Evolutionary conservation across 2,888 invertebrate species (phyloP).

Genomic region (Drosophila nigritarsus): DNA sequence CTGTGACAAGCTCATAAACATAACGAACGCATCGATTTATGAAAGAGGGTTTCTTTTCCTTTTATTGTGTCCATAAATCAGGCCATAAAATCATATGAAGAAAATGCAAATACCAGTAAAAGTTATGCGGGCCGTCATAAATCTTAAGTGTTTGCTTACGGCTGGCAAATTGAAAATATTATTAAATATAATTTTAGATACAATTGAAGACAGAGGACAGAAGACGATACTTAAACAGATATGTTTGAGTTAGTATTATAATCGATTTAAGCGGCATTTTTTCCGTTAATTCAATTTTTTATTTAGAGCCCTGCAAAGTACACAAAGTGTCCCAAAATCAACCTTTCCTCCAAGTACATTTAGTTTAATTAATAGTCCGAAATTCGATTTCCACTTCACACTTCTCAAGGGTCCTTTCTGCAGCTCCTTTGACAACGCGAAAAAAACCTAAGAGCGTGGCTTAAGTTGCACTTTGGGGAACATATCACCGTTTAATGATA

Average conservation of each 20-base stretch:
- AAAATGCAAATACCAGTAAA: conserved; percentile 38
- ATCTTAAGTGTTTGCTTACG: conserved; percentile 14
- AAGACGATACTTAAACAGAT: not conserved
- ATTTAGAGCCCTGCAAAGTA: not conserved
- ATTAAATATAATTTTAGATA: conserved; percentile 4
- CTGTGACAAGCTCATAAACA: conserved; percentile 72
- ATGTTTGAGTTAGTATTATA: not conserved
- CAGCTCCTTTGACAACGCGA: not conserved
- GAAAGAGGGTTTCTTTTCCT: conserved; percentile 15
- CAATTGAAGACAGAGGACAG: not conserved
- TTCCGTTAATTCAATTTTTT: not conserved
- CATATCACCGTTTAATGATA: conserved; percentile 67
- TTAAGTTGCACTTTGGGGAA: conserved; percentile 32
- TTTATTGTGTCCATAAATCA: conserved; percentile 64
- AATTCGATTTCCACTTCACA: conserved; percentile 3
- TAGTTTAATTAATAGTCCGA: conserved; percentile 5
- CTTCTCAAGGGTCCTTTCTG: not conserved
- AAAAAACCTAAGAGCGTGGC: not conserved
- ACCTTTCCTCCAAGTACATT: not conserved
- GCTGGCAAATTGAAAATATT: conserved; percentile 28
- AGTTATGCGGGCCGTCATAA: conserved; percentile 32
- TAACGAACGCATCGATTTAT: conserved; percentile 58
- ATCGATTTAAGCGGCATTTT: not conserved
- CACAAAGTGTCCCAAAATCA: not conserved
- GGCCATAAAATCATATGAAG: conserved; percentile 47